A percentile compares a stretch with the other conserved stretches of the same genome.
Conservation (phyloP, 2,797 vertebrate genomes). For the Rhadinocentrus ornatus region DNA sequence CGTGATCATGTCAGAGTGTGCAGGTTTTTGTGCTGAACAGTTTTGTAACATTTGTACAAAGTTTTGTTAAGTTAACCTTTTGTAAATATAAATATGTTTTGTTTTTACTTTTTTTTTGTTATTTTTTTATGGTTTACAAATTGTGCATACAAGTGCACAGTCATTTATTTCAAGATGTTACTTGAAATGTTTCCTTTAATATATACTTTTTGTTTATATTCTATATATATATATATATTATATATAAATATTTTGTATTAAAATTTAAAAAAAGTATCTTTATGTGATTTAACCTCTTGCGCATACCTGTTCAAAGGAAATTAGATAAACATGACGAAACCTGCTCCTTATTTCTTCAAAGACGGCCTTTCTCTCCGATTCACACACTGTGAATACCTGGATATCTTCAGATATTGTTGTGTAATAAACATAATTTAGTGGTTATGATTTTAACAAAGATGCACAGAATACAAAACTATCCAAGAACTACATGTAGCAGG, state of each 20-base stretch:
- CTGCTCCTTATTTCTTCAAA: conserved; percentile 72
- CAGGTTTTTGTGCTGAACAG: conserved; percentile 71
- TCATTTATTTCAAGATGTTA: conserved; percentile 84
- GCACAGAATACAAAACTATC: conserved; percentile 28
- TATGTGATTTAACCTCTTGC: conserved; percentile 77
- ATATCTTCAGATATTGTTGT: conserved; percentile 38
- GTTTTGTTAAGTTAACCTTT: conserved; percentile 87
- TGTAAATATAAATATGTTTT: conserved; percentile 85
- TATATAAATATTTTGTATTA: conserved; percentile 83
- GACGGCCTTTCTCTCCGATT: conserved; percentile 78
- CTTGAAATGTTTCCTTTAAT: conserved; percentile 86
- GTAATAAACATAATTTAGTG: conserved; percentile 18
- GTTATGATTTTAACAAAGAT: conserved; percentile 24
- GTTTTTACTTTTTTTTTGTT: conserved; percentile 70
- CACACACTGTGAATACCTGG: conserved; percentile 78
- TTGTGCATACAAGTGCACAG: conserved; percentile 76
- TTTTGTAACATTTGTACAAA: conserved; percentile 90
- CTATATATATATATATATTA: conserved; percentile 79
- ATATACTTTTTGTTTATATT: conserved; percentile 82
- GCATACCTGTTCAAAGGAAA: conserved; percentile 77
- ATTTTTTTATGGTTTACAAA: conserved; percentile 84
- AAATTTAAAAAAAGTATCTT: conserved; percentile 75
- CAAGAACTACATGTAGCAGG: conserved; percentile 45
- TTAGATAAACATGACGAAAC: conserved; percentile 57
- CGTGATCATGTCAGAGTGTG: conserved; percentile 66